Conservation (phyloP, 2,888 invertebrate species). For the Cataglyphis livida region DNA sequence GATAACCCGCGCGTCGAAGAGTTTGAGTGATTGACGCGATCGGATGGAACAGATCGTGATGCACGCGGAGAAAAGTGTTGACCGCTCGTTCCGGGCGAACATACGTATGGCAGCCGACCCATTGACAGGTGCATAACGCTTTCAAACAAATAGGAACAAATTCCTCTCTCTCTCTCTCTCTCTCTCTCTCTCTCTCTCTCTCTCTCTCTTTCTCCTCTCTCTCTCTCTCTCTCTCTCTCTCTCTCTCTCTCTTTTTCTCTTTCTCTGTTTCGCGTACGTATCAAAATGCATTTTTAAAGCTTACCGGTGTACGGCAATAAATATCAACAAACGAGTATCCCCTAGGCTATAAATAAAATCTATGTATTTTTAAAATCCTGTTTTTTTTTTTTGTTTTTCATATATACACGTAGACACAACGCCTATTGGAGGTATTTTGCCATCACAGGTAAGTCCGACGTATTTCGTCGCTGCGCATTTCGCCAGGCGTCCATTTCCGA, state of each 20-base stretch:
- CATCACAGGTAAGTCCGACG: conserved; percentile 53
- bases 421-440: conserved; percentile 50
- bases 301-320: conserved; percentile 66
- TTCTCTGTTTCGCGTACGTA: conserved; percentile 51
- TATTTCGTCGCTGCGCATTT: conserved; percentile 55
- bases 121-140: conserved; percentile 78
- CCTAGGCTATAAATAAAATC: conserved; percentile 55
- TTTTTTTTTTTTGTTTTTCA: conserved; percentile 33
- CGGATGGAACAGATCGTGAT: conserved; percentile 77
- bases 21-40: conserved; percentile 81
- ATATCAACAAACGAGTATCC: conserved; percentile 65
- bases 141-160: conserved; percentile 78
- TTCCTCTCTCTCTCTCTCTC: conserved; percentile 62
- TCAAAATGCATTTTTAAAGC: conserved; percentile 74
- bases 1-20: conserved; percentile 78
- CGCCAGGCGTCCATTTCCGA: conserved; percentile 55
- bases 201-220: conserved; percentile 21
- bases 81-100: conserved; percentile 76
- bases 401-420: conserved; percentile 41
- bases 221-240: conserved; percentile 55
- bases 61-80: conserved; percentile 76
- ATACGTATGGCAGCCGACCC: conserved; percentile 72
- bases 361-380: conserved; percentile 51
- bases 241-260: background rate
- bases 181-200: conserved; percentile 53